Percentiles rank a stretch among this genome's conserved stretches.
phyloP scores from a whole-genome alignment of 2,797 vertebrate species.

The Chelon labrosus region DNA sequence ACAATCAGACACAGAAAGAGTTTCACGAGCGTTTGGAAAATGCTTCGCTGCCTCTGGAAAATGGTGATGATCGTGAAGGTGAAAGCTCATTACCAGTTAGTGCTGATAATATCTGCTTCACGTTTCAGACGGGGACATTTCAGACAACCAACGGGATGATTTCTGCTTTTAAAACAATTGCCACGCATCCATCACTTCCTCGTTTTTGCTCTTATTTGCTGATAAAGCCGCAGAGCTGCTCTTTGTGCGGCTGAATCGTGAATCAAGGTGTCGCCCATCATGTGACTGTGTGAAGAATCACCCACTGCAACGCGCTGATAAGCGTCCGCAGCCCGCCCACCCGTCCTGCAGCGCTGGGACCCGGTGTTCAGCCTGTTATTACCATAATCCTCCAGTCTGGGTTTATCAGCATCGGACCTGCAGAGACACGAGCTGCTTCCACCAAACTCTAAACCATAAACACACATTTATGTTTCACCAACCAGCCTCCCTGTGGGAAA shows the following conservation, averaged over 20 bases:
- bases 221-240: conserved; percentile 48
- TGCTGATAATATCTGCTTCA: conserved; percentile 24
- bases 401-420: conserved; percentile 60
- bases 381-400: conserved; percentile 62
- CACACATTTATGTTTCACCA: conserved; percentile 5
- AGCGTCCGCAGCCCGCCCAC: conserved; percentile 56
- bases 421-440: conserved; percentile 45
- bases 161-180: conserved; percentile 26
- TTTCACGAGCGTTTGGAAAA: conserved; percentile 16
- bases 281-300: conserved; percentile 63
- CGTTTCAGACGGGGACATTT: neutral
- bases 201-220: conserved; percentile 21
- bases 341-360: conserved; percentile 32
- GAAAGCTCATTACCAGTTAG: conserved; percentile 10
- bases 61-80: neutral
- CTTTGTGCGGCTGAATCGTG: conserved; percentile 43
- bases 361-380: conserved; percentile 62
- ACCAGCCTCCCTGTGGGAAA: conserved; percentile 36
- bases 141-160: neutral
- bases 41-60: neutral
- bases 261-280: conserved; percentile 57
- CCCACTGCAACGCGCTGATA: conserved; percentile 66
- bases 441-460: conserved; percentile 45
- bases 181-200: neutral
- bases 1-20: neutral